These are phyloP conservation scores for Apodemia duryi DNA, from an alignment of 2,888 invertebrate species.

Conservation along the genomic window DNA sequence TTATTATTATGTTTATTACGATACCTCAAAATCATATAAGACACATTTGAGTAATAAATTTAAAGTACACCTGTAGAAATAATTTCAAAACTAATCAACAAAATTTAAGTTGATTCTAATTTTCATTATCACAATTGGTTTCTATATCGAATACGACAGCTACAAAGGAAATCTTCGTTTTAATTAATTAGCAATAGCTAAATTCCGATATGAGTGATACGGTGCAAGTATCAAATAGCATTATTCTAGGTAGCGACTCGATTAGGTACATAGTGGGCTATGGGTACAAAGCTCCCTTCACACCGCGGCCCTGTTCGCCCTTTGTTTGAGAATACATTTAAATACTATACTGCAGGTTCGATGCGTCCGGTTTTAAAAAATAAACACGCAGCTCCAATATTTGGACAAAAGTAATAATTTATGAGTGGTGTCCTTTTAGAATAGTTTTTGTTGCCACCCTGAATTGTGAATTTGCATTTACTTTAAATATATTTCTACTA, in stretches of 20 bases:
- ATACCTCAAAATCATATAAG: too few species aligned
- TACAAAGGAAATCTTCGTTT: too few species aligned
- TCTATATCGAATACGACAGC: too few species aligned
- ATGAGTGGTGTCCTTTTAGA: constrained; percentile 46
- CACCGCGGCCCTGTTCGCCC: constrained; percentile 53
- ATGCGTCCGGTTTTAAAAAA: constrained; percentile 59
- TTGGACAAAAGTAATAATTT: constrained; percentile 61
- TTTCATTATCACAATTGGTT: too few species aligned
- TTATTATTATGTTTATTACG: too few species aligned
- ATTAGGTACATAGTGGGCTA: constrained; percentile 62
- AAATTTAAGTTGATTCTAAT: too few species aligned
- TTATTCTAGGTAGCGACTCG: constrained; percentile 45
- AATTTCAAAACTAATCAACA: too few species aligned
- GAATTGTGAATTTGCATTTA: constrained; percentile 16
- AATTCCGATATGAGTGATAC: too few species aligned
- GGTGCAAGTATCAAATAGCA: constrained; percentile 48
- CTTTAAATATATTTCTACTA: constrained; percentile 3
- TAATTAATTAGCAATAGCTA: too few species aligned
- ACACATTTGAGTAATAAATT: too few species aligned
- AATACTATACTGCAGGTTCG: constrained; percentile 57
- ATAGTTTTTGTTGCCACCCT: constrained; percentile 33
- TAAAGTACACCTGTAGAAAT: too few species aligned
- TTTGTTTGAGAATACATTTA: constrained; percentile 76
- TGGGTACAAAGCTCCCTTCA: constrained; percentile 56
- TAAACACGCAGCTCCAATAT: constrained; percentile 55